These are phyloP conservation scores for Agrypnia vestita DNA, from an alignment of 1,140 invertebrate species.

Conservation along the genomic window DNA sequence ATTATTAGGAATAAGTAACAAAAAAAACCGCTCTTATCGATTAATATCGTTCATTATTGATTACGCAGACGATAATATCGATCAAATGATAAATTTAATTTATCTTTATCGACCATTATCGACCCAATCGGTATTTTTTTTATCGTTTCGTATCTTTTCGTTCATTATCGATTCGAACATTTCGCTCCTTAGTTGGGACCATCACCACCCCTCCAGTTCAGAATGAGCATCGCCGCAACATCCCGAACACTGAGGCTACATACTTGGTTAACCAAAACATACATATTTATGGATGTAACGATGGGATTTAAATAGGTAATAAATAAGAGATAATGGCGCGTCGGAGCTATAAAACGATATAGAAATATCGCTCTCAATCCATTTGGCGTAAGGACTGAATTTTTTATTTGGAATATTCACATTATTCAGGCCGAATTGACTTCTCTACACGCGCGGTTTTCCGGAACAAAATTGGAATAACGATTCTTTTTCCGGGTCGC, in stretches of 20 bases:
- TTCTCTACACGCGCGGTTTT: neutral
- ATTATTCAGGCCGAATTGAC: constrained; percentile 19
- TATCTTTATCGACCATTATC: too few species aligned
- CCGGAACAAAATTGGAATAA: constrained; percentile 5
- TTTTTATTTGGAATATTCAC: constrained; percentile 38
- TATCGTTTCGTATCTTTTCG: too few species aligned
- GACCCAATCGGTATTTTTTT: too few species aligned
- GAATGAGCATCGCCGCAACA: neutral
- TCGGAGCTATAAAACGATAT: constrained; percentile 35
- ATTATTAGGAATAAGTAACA: too few species aligned
- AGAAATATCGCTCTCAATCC: constrained; percentile 39
- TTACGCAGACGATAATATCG: too few species aligned
- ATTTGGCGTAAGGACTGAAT: constrained; percentile 33
- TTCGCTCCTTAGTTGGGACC: too few species aligned
- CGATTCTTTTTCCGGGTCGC: neutral
- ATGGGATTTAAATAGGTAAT: constrained; percentile 38
- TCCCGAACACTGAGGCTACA: constrained; percentile 19
- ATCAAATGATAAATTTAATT: too few species aligned
- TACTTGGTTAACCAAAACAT: constrained; percentile 27
- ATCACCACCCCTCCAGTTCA: too few species aligned
- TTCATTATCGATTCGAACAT: too few species aligned
- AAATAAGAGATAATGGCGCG: constrained; percentile 37
- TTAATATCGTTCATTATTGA: too few species aligned
- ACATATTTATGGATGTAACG: constrained; percentile 31
- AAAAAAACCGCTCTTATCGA: too few species aligned